Evolutionary conservation across 2,113 vertebrate species (phyloP).

Genomic region (Cephalopterus ornatus): DNA sequence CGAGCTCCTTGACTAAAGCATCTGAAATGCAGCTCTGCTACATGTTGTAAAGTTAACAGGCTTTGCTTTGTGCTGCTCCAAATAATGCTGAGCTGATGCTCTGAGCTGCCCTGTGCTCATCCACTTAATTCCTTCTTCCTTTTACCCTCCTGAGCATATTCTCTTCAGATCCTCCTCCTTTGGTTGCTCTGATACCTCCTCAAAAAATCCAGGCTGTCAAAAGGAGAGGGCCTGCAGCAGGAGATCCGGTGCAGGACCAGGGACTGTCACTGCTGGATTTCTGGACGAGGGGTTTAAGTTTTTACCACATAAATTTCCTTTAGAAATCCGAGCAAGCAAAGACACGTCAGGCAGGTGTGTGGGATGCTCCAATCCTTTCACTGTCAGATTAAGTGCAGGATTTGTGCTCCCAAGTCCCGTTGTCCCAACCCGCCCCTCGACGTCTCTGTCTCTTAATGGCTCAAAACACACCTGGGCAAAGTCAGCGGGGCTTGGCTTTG

Average conservation of each 20-base stretch:
- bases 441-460: too few relatives aligned
- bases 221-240: neutral
- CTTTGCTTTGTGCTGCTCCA: neutral
- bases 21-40: neutral
- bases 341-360: rapidly evolving
- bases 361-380: neutral
- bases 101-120: neutral
- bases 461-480: too few relatives aligned
- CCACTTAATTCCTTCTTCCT: neutral
- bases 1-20: neutral
- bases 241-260: neutral
- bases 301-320: neutral
- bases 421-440: neutral
- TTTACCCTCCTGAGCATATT: neutral
- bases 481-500: neutral
- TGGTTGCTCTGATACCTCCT: neutral
- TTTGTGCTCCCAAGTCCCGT: neutral
- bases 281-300: neutral
- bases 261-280: neutral
- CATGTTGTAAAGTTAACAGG: neutral
- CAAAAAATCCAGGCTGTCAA: neutral
- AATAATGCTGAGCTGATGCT: neutral
- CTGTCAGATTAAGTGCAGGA: neutral
- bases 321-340: neutral
- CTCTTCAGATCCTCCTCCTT: neutral